Evolutionary conservation across 92 coral and sea anemone genomes (phyloP).

Genomic region (Palythoa grandis): DNA sequence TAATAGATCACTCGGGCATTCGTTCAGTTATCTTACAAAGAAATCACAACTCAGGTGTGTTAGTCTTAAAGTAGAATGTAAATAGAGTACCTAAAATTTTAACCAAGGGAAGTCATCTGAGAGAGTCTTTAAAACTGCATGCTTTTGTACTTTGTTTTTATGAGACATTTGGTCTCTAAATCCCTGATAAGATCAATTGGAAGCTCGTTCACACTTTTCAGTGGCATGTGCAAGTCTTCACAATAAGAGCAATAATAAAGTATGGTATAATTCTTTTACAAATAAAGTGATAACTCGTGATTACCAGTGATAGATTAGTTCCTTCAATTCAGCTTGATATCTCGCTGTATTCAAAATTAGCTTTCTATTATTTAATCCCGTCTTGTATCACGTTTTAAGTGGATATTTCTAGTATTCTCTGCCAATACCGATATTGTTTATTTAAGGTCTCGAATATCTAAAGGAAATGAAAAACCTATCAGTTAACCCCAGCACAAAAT

Average conservation of each 20-base stretch:
- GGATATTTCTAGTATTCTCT: not conserved
- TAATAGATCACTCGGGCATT: not conserved
- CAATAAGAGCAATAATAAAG: not conserved
- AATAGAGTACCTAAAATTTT: not conserved
- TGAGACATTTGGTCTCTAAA: slow-evolving; percentile 41
- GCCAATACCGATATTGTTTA: slow-evolving; percentile 11
- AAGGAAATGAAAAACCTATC: not conserved
- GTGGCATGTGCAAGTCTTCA: slow-evolving; percentile 26
- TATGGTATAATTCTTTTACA: not conserved
- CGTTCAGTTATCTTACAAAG: not conserved
- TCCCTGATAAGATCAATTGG: slow-evolving; percentile 43
- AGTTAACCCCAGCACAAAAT: slow-evolving; percentile 9
- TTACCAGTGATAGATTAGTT: not conserved
- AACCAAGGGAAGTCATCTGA: slow-evolving; percentile 23
- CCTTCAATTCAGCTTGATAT: not conserved
- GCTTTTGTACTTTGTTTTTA: slow-evolving; percentile 11
- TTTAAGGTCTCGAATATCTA: slow-evolving; percentile 20
- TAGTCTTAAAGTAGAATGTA: not conserved
- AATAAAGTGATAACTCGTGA: not conserved
- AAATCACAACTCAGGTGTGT: not conserved
- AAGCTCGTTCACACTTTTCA: slow-evolving; percentile 25
- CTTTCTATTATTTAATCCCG: not conserved
- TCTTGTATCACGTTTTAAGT: not conserved
- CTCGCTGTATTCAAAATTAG: not conserved
- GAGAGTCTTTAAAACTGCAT: slow-evolving; percentile 20